Percentiles rank a stretch among this genome's conserved stretches.
Conservation (phyloP, 2,113 vertebrate genomes). For the Panthera tigris region DNA sequence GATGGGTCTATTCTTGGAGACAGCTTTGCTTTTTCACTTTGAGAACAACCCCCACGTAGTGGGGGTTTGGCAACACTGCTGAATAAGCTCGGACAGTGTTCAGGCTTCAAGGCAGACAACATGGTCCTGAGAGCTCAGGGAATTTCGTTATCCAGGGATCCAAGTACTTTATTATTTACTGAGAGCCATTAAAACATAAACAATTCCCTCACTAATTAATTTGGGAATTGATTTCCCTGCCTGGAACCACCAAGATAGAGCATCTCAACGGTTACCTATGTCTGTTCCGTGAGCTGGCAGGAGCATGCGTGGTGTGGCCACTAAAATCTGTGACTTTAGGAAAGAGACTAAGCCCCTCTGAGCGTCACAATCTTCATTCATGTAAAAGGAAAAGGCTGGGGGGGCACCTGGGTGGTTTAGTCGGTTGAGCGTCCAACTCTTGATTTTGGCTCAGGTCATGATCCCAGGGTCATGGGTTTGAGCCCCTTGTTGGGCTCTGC, state of each 20-base stretch:
- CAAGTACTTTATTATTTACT: neutral
- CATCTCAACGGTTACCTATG: neutral
- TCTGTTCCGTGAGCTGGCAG: neutral
- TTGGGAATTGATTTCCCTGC: neutral
- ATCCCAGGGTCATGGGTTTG: no score
- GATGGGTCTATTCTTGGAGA: neutral
- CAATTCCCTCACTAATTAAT: neutral
- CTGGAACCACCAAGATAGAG: neutral
- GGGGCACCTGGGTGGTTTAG: no score
- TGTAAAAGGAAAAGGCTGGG: neutral
- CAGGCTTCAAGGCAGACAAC: neutral
- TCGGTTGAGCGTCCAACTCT: no score
- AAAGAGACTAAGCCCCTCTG: neutral
- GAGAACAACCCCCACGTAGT: no score
- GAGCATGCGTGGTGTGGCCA: fast-evolving
- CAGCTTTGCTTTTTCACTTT: neutral
- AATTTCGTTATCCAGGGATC: neutral
- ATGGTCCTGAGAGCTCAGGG: neutral
- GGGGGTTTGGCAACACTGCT: neutral
- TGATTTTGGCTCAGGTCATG: no score
- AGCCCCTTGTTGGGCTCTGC: no score
- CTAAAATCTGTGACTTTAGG: neutral
- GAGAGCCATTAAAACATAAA: neutral
- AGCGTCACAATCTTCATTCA: neutral
- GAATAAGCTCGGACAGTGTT: neutral